Evolutionary conservation across 2,888 invertebrate species (phyloP), one percentile per base, ranked within the genome.

Genomic region (Pterostichus madidus): DNA sequence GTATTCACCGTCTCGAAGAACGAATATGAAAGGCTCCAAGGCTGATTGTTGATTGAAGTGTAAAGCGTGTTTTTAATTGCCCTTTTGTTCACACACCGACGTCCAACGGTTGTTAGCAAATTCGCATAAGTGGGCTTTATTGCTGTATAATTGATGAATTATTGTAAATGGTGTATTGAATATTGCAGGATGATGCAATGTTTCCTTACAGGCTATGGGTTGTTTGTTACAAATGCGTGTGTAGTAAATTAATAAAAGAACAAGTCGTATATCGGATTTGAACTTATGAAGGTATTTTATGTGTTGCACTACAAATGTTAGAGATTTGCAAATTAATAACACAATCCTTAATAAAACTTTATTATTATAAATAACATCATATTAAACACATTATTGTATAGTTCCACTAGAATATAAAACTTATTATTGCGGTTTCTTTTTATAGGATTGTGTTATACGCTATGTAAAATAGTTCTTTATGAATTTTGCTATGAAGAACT

Each of bases 71-170:
- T 61, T 59, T 61, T 61, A 61, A 61, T 61, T 32, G 61, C 32
- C 32, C 61, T 61, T 61, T 61, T 61, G 61, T 56, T 56, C 56
- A 24, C 56, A 13, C 56, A 17, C 56, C 15, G 56, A 15, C 56
- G 24, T 56, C 56, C 24, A 49, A 56, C 56, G 56, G 56, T 24
- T 61, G 61, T 32, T 32, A 32, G 32, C 32, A 31, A 61, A 32
- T 61, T 61, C 61, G 61, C 61, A 10, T 61, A 61, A 61, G 61
- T 61, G 31, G 61, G 32, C 61, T 32, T 61, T 61, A 61, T 61
- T 32, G 32, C 61, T 61, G 61, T 61, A 32, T 61, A 61, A 61
- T 61, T 61, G 61, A 61, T 61, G 61, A 61, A 61, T 61, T 31
- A 61, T 61, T 61, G 61, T 24, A 32, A 61, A 56, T 2, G 15